Evolutionary conservation across 2,797 vertebrate genomes (phyloP).

Genomic region (Amphiprion clarkii): DNA sequence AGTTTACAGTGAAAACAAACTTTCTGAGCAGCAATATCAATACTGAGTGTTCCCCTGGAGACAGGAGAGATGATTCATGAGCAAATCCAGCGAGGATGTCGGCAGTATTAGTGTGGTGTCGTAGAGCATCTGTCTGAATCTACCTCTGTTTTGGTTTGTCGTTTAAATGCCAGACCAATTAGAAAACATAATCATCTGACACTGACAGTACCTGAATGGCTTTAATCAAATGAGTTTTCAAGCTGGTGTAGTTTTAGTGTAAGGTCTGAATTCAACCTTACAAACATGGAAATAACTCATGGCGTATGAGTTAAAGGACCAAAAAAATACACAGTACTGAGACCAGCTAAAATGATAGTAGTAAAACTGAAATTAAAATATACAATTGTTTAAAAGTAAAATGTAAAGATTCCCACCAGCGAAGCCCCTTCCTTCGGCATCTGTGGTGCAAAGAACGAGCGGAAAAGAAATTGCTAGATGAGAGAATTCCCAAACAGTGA

Average conservation of each 20-base stretch:
- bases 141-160: conserved; percentile 55
- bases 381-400: conserved; percentile 38
- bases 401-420: conserved; percentile 39
- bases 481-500: conserved; percentile 54
- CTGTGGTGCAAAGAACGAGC: conserved; percentile 45
- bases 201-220: conserved; percentile 63
- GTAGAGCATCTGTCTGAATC: conserved; percentile 30
- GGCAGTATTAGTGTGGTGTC: conserved; percentile 29
- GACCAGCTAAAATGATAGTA: conserved; percentile 43
- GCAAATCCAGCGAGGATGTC: neutral
- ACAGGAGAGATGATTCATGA: conserved; percentile 27
- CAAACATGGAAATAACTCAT: conserved; percentile 25
- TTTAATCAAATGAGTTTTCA: conserved; percentile 46
- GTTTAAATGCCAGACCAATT: conserved; percentile 20
- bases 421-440: conserved; percentile 79
- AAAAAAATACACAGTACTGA: conserved; percentile 19
- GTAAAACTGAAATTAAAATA: conserved; percentile 47
- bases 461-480: conserved; percentile 11
- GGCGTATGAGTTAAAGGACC: conserved; percentile 6
- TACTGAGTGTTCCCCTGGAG: conserved; percentile 44
- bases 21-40: conserved; percentile 70
- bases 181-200: conserved; percentile 24
- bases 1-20: conserved; percentile 65
- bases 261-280: conserved; percentile 17
- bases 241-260: conserved; percentile 62